Evolutionary conservation across 2,888 invertebrate species (phyloP).

Genomic region (Pedicia rivosa): DNA sequence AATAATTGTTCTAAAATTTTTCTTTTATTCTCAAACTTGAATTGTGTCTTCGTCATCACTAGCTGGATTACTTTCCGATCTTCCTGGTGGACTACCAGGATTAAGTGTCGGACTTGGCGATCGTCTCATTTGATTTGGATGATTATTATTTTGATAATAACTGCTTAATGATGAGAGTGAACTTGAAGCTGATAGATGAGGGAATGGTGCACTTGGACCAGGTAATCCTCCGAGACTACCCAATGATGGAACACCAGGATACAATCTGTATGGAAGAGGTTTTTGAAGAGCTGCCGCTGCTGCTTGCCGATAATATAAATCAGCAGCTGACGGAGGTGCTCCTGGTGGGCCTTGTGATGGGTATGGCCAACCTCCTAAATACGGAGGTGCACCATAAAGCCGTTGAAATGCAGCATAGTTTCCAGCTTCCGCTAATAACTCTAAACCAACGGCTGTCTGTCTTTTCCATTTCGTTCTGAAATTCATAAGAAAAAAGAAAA

Average conservation of each 20-base stretch:
- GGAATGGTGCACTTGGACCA: constrained; percentile 28
- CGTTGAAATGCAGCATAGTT: constrained; percentile 98
- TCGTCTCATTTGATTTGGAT: constrained; percentile 12
- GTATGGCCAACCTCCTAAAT: constrained; percentile 43
- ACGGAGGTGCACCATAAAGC: constrained; percentile 65
- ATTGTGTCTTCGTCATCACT: constrained; percentile 30
- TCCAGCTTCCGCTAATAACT: constrained; percentile 90
- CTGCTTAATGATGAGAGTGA: constrained; percentile 39
- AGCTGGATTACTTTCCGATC: constrained; percentile 28
- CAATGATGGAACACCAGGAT: constrained; percentile 29
- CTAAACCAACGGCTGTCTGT: constrained; percentile 93
- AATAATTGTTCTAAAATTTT: too few species aligned
- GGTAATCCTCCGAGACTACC: constrained; percentile 23
- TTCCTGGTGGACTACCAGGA: constrained; percentile 31
- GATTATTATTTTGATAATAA: constrained; percentile 31
- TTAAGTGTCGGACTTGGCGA: constrained; percentile 30
- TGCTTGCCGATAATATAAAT: constrained; percentile 69
- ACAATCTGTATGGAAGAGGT: constrained; percentile 57
- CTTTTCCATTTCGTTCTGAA: constrained; percentile 95
- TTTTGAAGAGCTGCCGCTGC: constrained; percentile 69
- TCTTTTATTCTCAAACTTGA: constrained; percentile 22
- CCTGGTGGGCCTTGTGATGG: constrained; percentile 43
- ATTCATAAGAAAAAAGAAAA: constrained; percentile 10
- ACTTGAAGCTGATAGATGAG: constrained; percentile 43
- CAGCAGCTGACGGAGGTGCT: constrained; percentile 50